phyloP scores from a whole-genome alignment of 2,888 invertebrate species.

The Philhelius pedissequus region DNA sequence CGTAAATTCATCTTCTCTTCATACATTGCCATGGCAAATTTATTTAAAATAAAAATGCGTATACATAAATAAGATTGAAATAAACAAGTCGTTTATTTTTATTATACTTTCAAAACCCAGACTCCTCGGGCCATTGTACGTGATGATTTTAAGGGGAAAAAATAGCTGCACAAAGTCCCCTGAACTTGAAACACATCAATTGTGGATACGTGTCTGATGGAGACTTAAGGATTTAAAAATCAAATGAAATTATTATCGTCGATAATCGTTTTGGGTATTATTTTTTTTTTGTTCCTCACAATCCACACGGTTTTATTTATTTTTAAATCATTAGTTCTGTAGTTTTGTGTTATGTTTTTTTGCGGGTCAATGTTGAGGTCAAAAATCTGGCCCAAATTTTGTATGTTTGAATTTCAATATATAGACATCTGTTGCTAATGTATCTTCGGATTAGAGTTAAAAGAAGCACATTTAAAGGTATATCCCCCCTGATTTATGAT shows the following conservation, averaged over 20 bases:
- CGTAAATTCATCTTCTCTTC: slow-evolving; percentile 46
- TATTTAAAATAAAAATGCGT: neutral
- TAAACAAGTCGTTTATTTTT: slow-evolving; percentile 68
- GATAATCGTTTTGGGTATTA: neutral
- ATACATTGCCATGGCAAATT: neutral
- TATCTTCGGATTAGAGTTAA: slow-evolving; percentile 17
- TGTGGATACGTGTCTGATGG: slow-evolving; percentile 57
- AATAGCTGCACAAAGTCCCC: slow-evolving; percentile 51
- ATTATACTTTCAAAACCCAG: slow-evolving; percentile 15
- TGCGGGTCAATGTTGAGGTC: slow-evolving; percentile 62
- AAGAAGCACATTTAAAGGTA: slow-evolving; percentile 7
- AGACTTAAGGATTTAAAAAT: slow-evolving; percentile 53
- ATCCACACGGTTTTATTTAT: slow-evolving; percentile 21
- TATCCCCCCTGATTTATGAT: slow-evolving; percentile 42
- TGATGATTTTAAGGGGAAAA: slow-evolving; percentile 60
- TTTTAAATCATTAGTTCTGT: slow-evolving; percentile 39
- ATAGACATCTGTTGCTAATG: slow-evolving; percentile 65
- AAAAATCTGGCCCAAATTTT: slow-evolving; percentile 54
- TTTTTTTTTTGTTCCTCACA: neutral
- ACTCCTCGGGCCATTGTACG: slow-evolving; percentile 40
- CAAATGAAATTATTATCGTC: slow-evolving; percentile 37
- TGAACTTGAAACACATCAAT: slow-evolving; percentile 65
- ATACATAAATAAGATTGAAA: slow-evolving; percentile 27
- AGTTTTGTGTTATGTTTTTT: slow-evolving; percentile 7
- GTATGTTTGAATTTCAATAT: neutral